These are phyloP conservation scores for Samia ricini DNA, from an alignment of 1,140 invertebrate species.

Conservation along the genomic window DNA sequence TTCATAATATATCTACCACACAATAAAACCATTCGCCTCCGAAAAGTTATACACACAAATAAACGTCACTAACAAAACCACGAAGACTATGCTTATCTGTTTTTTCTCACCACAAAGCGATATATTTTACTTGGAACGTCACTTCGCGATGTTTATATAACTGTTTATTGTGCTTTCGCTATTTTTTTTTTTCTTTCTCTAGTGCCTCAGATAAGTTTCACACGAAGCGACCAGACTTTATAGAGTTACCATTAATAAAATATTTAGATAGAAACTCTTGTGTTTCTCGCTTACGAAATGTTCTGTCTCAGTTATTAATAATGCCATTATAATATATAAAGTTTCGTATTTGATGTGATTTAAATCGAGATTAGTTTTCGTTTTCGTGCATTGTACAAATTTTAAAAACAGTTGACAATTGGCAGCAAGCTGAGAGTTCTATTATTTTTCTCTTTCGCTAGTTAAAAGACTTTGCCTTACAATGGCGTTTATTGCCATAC, in stretches of 20 bases:
- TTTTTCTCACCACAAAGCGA: slow-evolving; percentile 37
- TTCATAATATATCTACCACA: background rate
- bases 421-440: background rate
- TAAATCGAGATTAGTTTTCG: too few species aligned
- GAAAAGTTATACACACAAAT: background rate
- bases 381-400: too few species aligned
- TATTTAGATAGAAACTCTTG: too few species aligned
- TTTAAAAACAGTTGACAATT: background rate
- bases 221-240: background rate
- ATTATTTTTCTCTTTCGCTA: too few species aligned
- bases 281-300: too few species aligned
- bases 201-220: background rate
- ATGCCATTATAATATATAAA: too few species aligned
- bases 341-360: too few species aligned
- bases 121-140: slow-evolving; percentile 35
- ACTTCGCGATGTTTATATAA: slow-evolving; percentile 47
- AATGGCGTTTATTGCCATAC: slow-evolving; percentile 15
- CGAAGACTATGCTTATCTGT: slow-evolving; percentile 42
- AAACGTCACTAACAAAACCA: background rate
- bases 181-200: slow-evolving; percentile 33
- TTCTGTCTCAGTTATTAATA: too few species aligned
- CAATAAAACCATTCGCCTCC: background rate
- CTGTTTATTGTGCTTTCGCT: slow-evolving; percentile 41
- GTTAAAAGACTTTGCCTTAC: too few species aligned
- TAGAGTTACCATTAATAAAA: background rate